Evolutionary conservation across 1,140 invertebrate species (phyloP), one percentile per base, ranked within the genome.

Genomic region (Drosophila burlai): DNA sequence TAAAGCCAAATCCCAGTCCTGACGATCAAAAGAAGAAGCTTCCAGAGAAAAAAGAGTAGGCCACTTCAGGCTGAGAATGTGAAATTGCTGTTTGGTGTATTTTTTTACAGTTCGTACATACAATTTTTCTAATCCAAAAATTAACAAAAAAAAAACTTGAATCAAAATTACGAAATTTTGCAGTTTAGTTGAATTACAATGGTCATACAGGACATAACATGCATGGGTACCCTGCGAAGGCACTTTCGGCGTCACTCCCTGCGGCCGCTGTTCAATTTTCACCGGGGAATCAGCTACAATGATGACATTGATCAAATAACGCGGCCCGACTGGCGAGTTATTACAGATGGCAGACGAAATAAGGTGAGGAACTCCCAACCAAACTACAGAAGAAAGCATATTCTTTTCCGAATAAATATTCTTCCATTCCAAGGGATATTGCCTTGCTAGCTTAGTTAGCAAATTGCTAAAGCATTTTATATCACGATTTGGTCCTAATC

Each of bases 31-130:
- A 24, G 9, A 29, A 15, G 3, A 62, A 65, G n/a, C 11, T 4
- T 15, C 16, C 52, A 24, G 15, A 34, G 4, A 18, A 43, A 8
- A 54, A 64, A 55, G 26, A 76, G 75, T 59, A 67, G 75, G 57
- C 50, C 24, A 1, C 60, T 15, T 34, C 11, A 36, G 13, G 7
- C 15, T 38, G 29, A 26, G 8, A 24, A 47, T 42, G 13, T 54
- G 9, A 61, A 31, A 21, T 26, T 16, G 3, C 4, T 16, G 4
- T 58, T 57, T 38, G 34, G 3, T 15, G 16, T 55, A 16, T 9
- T 9, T 16, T 24, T 58, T 38, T 13, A 16, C 7, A 31, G 11
- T 18, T 31, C n/a, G 18, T 38, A 24, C 7, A 4, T 16, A 7
- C 4, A n/a, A 61, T 34, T 34, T 21, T 8, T 3, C 11, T 21